phyloP scores from a whole-genome alignment of 2,113 vertebrate genomes.

The Bothrops jararaca region DNA sequence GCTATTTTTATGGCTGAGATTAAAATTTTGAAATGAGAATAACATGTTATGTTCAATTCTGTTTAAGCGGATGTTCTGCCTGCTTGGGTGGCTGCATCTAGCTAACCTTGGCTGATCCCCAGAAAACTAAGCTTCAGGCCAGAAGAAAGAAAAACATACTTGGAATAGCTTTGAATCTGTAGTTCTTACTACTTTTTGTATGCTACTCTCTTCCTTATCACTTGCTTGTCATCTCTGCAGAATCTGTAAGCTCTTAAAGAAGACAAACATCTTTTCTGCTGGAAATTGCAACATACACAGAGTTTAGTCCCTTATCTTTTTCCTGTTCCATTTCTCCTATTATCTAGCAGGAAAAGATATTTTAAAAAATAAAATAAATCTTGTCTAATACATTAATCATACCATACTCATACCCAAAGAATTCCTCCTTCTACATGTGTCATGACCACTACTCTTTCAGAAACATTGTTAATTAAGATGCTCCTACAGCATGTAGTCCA shows the following conservation, averaged over 20 bases:
- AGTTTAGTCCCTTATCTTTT: neutral
- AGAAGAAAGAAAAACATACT: slow-evolving; percentile 4
- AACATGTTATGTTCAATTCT: neutral
- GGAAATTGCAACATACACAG: slow-evolving; percentile 14
- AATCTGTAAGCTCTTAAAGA: neutral
- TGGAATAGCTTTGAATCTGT: slow-evolving; percentile 27
- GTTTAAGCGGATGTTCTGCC: neutral
- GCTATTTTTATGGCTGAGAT: neutral
- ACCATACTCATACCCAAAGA: neutral
- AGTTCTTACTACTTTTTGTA: neutral
- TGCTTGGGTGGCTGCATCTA: neutral
- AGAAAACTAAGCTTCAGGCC: neutral
- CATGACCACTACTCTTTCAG: neutral
- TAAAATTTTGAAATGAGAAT: neutral
- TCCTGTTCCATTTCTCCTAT: neutral
- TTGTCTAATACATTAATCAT: neutral
- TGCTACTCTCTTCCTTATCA: neutral
- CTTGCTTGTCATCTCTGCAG: neutral
- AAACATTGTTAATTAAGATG: neutral
- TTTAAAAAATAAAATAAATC: neutral
- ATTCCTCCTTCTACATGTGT: neutral
- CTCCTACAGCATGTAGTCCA: neutral
- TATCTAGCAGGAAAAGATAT: neutral
- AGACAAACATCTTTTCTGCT: slow-evolving; percentile 26
- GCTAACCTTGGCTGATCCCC: neutral